These are phyloP conservation scores for Polypterus bichir DNA, from an alignment of 2,113 vertebrate genomes.

Conservation along the genomic window DNA sequence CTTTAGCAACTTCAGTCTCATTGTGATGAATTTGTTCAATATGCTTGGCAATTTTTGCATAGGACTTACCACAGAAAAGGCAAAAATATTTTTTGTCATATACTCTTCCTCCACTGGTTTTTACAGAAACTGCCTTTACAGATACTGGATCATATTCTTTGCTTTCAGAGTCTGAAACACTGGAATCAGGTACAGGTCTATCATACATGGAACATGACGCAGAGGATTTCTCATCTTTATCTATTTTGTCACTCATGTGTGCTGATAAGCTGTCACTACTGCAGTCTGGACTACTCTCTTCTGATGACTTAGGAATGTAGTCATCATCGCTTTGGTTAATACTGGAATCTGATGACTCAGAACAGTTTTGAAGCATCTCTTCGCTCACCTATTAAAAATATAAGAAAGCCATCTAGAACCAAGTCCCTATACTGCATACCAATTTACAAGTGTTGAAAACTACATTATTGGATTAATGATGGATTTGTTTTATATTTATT, in stretches of 20 bases:
- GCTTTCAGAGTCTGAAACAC: not conserved
- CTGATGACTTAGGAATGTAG: not conserved
- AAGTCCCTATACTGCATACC: too few species aligned
- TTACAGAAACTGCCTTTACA: not conserved
- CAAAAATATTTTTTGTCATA: conserved; percentile 13
- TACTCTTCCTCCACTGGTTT: conserved; percentile 10
- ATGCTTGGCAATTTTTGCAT: conserved; percentile 5
- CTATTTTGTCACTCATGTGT: not conserved
- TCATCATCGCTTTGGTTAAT: not conserved
- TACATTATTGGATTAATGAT: too few species aligned
- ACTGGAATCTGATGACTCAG: not conserved
- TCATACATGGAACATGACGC: not conserved
- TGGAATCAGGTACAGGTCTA: not conserved
- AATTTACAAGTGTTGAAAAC: too few species aligned
- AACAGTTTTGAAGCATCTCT: not conserved
- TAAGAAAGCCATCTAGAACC: not conserved
- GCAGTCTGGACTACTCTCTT: not conserved
- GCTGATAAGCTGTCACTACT: not conserved
- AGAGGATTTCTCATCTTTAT: not conserved
- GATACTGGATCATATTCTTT: not conserved
- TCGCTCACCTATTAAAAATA: not conserved
- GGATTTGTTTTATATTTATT: too few species aligned
- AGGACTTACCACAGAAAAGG: conserved; percentile 7
- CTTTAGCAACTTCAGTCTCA: conserved; percentile 9
- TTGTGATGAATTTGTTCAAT: conserved; percentile 4